Conservation (phyloP, 2,797 vertebrate genomes). For the Tokudaia tokunoshimensis region DNA sequence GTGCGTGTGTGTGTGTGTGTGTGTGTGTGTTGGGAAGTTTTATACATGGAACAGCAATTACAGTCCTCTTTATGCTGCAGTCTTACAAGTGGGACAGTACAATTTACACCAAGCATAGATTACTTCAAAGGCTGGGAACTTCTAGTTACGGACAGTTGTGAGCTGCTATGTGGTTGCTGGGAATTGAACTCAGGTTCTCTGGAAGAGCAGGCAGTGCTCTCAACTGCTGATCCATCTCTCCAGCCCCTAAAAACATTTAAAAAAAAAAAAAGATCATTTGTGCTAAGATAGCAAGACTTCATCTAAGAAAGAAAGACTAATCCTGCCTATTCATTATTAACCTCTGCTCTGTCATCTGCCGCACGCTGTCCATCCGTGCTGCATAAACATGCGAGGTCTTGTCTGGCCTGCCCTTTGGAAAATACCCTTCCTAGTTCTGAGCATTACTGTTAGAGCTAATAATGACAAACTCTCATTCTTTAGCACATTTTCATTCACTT, state of each 20-base stretch:
- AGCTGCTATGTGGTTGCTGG: neutral
- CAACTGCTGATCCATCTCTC: neutral
- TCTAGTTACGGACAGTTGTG: neutral
- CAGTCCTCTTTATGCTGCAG: neutral
- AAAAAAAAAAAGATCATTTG: neutral
- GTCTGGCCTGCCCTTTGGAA: neutral
- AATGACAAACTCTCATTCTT: constrained; percentile 51
- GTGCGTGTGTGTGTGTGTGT: neutral
- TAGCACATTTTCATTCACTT: constrained; percentile 19
- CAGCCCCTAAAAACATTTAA: neutral
- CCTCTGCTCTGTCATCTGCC: neutral
- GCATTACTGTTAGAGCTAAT: neutral
- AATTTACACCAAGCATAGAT: neutral
- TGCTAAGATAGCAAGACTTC: neutral
- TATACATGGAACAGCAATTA: neutral
- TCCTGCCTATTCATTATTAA: neutral
- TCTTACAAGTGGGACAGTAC: neutral
- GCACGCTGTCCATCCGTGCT: neutral
- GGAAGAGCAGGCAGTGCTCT: neutral
- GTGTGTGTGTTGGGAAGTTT: neutral
- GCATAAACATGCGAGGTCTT: neutral
- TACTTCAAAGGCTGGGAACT: neutral
- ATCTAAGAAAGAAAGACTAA: neutral
- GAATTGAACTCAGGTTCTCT: neutral
- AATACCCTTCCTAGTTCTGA: neutral